Conservation (phyloP, 2,888 invertebrate genomes). For the Coelinius sp. region DNA sequence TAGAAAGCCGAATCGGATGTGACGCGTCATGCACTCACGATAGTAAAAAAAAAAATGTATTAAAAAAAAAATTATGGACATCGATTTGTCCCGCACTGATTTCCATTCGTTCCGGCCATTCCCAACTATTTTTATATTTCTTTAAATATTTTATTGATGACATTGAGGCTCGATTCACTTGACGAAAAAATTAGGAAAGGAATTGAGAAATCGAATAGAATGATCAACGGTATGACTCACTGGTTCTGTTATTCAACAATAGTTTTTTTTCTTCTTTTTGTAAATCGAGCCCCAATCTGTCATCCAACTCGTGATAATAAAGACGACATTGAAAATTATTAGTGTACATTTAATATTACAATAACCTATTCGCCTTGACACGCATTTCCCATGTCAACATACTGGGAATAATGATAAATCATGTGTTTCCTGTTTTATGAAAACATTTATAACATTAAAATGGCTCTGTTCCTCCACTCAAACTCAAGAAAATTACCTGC, state of each 20-base stretch:
- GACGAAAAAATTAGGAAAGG: background rate
- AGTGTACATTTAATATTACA: background rate
- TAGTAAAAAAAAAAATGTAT: background rate
- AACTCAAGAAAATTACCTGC: background rate
- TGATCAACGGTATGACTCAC: background rate
- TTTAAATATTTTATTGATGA: background rate
- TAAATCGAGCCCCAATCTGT: background rate
- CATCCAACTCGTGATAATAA: background rate
- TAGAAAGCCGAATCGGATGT: constrained; percentile 13
- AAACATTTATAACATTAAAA: constrained; percentile 14
- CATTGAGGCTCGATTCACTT: constrained; percentile 18
- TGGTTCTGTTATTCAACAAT: background rate
- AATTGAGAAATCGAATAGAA: background rate
- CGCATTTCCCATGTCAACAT: background rate
- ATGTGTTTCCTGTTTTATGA: background rate
- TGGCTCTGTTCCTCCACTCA: background rate
- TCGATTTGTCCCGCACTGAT: constrained; percentile 16
- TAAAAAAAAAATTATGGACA: background rate
- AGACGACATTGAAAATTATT: constrained; percentile 2
- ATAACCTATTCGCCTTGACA: background rate
- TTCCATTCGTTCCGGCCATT: background rate
- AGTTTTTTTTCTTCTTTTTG: background rate
- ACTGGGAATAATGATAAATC: background rate
- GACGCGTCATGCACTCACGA: background rate
- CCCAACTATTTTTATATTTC: background rate